Base-by-base conservation (phyloP, 2,113 vertebrate genomes). In the Nesogale talazaci region DNA sequence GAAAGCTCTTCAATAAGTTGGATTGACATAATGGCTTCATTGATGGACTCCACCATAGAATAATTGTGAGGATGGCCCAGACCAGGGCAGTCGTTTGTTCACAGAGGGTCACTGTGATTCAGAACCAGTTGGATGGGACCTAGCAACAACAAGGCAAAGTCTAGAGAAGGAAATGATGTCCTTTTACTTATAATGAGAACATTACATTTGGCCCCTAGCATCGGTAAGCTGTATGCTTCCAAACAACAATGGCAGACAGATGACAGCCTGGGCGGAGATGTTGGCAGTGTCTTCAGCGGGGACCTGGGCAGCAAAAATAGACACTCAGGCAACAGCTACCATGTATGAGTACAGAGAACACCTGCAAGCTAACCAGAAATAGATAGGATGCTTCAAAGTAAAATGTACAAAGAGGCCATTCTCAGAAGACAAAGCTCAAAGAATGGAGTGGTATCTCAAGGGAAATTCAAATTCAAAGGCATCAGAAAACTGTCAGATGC, bases 181-280 rank as follows among this genome's bases (percentile, higher is more conserved):
- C 83, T 91, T 67, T 65, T 38, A 85, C 78, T 86, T 93, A 83
- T 81, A 79, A 94, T 1, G 46, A 92, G 38, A 79, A 92, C 90
- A 89, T 74, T 40, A 52, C 75, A 61, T 52, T 52, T 52, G 5
- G 59, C 74, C 31, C 34, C 63, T 52, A 42, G 29, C 16, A 52
- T 52, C 17, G 11, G 3, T 83, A 63, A 72, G 40, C 16, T 40
- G 1, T 56, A 91, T 93, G 14, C 40, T 75, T 90, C 22, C 80
- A 56, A 90, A 7, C 57, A 34, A 63, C 2, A 3, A 72, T 69
- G 61, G 23, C 67, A 77, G 59, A 56, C 38, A 34, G 72, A 77
- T 67, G 52, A 80, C 11, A 90, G 67, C 72, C 34, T 74, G 14
- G 4, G 59, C 74, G 52, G 83, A 95, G 77, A 72, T 34, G 70